phyloP scores from a whole-genome alignment of 2,888 invertebrate species.

The Ormyrus pomaceus region DNA sequence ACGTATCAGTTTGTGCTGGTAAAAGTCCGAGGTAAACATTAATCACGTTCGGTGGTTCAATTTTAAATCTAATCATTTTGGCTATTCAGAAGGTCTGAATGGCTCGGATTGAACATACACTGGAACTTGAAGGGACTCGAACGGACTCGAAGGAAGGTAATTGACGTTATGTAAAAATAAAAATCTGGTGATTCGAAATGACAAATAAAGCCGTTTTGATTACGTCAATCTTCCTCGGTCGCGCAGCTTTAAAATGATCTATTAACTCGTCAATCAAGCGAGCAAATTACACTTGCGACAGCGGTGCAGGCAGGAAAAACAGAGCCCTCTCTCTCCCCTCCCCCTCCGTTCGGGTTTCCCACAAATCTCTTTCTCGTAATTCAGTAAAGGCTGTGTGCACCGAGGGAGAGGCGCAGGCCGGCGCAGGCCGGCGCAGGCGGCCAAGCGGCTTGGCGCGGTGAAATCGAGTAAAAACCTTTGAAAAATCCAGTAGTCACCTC shows the following conservation, averaged over 20 bases:
- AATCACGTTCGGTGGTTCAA: too few species aligned
- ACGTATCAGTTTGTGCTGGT: too few species aligned
- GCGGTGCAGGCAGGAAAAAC: neutral
- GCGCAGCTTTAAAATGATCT: conserved; percentile 18
- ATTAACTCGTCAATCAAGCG: conserved; percentile 41
- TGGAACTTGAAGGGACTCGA: too few species aligned
- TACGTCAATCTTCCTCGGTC: conserved; percentile 19
- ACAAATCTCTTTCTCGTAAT: conserved; percentile 26
- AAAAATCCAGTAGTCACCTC: conserved; percentile 19
- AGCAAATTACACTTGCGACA: conserved; percentile 35
- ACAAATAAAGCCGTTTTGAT: conserved; percentile 27
- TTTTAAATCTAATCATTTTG: too few species aligned
- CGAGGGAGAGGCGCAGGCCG: neutral
- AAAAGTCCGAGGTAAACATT: too few species aligned
- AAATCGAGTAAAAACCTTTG: neutral
- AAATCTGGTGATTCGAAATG: neutral
- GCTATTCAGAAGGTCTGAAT: too few species aligned
- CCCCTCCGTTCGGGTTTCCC: conserved; percentile 2
- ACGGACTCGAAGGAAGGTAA: too few species aligned
- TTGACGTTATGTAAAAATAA: neutral
- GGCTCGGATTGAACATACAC: too few species aligned
- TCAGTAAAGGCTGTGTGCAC: neutral
- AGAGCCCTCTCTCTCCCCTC: neutral
- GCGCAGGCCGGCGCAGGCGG: neutral
- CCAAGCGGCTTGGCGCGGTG: neutral